Evolutionary conservation across 1,140 invertebrate genomes (phyloP).

Genomic region (Bombus terrestris): DNA sequence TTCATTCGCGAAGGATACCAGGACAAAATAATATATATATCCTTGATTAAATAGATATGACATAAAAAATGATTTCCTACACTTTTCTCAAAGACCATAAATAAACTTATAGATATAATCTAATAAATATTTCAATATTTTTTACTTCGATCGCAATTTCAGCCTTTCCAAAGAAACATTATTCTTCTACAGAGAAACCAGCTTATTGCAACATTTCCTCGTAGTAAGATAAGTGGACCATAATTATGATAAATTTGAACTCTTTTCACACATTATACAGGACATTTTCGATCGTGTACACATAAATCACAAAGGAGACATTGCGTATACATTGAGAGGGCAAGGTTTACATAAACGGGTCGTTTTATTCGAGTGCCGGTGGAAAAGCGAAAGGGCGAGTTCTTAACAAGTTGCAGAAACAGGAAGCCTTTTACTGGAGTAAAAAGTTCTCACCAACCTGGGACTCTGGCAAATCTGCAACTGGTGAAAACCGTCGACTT

Average conservation of each 20-base stretch:
- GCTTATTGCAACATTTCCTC: not conserved
- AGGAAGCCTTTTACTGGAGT: not conserved
- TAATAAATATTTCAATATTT: not conserved
- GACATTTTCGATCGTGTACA: too few relatives aligned
- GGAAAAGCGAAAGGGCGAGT: not conserved
- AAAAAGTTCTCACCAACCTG: not conserved
- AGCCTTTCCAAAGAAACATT: not conserved
- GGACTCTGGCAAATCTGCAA: not conserved
- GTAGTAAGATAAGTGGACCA: too few relatives aligned
- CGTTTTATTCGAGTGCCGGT: not conserved
- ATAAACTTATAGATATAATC: not conserved
- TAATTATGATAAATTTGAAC: not conserved
- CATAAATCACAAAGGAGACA: not conserved
- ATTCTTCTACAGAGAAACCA: not conserved
- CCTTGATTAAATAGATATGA: too few relatives aligned
- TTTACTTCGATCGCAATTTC: not conserved
- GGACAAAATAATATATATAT: too few relatives aligned
- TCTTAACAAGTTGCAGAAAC: conserved; percentile 23
- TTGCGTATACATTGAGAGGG: conserved; percentile 10
- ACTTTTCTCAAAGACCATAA: too few relatives aligned
- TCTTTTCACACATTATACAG: not conserved
- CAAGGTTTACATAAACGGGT: not conserved
- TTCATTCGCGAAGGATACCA: too few relatives aligned
- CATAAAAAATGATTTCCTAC: too few relatives aligned
- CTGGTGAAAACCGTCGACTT: not conserved